Evolutionary conservation across 2,797 vertebrate species (phyloP).

Genomic region (Aythya fuligula): DNA sequence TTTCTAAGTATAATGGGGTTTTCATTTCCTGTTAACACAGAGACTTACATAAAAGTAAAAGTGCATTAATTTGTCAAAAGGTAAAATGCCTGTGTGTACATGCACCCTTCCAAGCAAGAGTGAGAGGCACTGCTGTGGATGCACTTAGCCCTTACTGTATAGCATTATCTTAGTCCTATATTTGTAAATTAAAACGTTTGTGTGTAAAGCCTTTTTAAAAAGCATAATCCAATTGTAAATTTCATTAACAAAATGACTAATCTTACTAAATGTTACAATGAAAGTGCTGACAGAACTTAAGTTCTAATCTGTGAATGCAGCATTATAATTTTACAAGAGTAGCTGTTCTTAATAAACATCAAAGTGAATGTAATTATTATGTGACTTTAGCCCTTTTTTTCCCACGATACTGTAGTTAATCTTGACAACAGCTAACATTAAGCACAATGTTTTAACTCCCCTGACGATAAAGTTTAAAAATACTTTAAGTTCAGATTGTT

Average conservation of each 20-base stretch:
- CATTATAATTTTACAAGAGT: constrained; percentile 65
- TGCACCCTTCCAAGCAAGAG: background rate
- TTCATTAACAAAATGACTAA: constrained; percentile 64
- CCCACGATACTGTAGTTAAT: constrained; percentile 45
- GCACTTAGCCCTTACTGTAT: background rate
- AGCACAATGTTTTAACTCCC: constrained; percentile 21
- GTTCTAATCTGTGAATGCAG: constrained; percentile 37
- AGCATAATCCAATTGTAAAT: background rate
- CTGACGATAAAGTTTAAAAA: constrained; percentile 54
- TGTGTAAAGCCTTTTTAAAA: background rate
- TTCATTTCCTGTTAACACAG: background rate
- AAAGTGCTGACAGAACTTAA: constrained; percentile 50
- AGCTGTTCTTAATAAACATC: constrained; percentile 59
- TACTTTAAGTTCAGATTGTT: constrained; percentile 24
- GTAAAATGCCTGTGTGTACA: background rate
- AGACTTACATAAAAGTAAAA: background rate
- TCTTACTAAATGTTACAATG: constrained; percentile 49
- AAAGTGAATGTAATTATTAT: constrained; percentile 53
- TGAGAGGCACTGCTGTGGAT: accelerated
- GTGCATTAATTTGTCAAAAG: background rate
- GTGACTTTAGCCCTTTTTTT: constrained; percentile 39
- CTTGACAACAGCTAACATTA: constrained; percentile 31
- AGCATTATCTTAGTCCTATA: background rate
- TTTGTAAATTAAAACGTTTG: background rate
- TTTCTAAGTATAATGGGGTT: background rate